These are phyloP conservation scores for Aleiodes alternator DNA, from an alignment of 2,888 invertebrate genomes.

Conservation along the genomic window DNA sequence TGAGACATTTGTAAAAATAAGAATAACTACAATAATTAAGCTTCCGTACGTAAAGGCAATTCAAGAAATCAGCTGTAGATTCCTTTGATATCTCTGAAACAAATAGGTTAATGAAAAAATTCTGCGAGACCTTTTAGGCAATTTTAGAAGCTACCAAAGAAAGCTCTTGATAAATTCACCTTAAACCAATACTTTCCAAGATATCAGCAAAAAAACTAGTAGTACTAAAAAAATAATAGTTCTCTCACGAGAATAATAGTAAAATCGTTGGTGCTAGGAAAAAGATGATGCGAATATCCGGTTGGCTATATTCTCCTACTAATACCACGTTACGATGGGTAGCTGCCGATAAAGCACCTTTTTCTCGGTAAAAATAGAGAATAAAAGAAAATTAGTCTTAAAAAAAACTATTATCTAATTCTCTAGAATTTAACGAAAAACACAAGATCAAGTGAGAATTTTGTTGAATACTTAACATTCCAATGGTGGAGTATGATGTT, in stretches of 20 bases:
- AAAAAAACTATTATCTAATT: no score
- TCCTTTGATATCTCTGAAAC: not conserved
- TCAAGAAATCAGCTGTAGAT: no score
- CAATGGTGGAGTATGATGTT: not conserved
- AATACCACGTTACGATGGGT: not conserved
- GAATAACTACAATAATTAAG: no score
- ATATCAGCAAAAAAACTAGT: no score
- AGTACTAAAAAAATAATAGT: not conserved
- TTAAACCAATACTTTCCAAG: constrained; percentile 5
- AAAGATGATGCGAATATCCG: not conserved
- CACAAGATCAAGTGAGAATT: no score
- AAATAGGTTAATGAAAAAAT: no score
- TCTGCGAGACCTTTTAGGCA: no score
- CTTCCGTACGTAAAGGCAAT: no score
- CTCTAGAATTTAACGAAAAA: no score
- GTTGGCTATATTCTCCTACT: constrained; percentile 11
- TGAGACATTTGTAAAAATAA: no score
- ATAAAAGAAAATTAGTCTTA: not conserved
- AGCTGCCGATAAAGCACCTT: constrained; percentile 8
- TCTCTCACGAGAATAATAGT: constrained; percentile 1
- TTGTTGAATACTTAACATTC: not conserved
- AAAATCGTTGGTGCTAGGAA: no score
- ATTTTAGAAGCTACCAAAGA: no score
- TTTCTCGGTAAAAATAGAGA: not conserved
- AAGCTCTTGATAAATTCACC: not conserved